Percentiles rank a stretch among this genome's conserved stretches.
These are phyloP conservation scores for Leucoma salicis DNA, from an alignment of 2,888 invertebrate species.

Conservation along the genomic window DNA sequence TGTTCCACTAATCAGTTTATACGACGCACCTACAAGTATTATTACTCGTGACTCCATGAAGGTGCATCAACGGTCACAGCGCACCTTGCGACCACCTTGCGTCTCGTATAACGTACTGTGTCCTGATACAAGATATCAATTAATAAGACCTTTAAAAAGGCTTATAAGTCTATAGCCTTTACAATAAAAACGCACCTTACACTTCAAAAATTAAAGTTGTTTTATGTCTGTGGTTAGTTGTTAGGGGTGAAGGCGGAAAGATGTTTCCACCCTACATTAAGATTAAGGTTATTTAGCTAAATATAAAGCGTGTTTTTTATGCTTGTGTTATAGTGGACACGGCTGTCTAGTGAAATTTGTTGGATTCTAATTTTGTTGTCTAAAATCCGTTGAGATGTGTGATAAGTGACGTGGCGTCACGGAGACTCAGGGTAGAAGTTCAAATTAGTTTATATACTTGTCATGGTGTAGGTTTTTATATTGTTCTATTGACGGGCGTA, in stretches of 20 bases:
- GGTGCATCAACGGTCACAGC: conserved; percentile 69
- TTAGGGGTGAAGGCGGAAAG: conserved; percentile 54
- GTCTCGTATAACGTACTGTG: conserved; percentile 56
- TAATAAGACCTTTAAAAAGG: conserved; percentile 34
- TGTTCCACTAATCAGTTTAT: conserved; percentile 69
- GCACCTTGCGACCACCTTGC: conserved; percentile 79
- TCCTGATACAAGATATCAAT: conserved; percentile 69
- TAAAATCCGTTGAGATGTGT: conserved; percentile 36
- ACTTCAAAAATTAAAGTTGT: background rate
- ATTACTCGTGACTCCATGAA: conserved; percentile 46
- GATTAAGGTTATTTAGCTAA: conserved; percentile 73
- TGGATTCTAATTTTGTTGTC: conserved; percentile 39
- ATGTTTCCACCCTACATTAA: conserved; percentile 68
- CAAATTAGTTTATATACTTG: conserved; percentile 31
- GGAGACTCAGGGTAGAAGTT: conserved; percentile 16
- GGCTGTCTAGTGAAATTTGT: conserved; percentile 75
- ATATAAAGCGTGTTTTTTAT: conserved; percentile 63
- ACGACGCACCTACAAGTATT: conserved; percentile 61
- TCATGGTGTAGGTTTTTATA: conserved; percentile 36
- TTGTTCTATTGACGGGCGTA: conserved; percentile 27
- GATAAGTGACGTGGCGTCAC: conserved; percentile 30
- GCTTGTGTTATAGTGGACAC: conserved; percentile 72
- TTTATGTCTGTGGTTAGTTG: background rate
- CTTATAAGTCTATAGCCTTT: conserved; percentile 4
- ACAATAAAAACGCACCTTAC: conserved; percentile 3